Evolutionary conservation across 1,140 invertebrate genomes (phyloP), one percentile per base, ranked within the genome.

Genomic region (Polypedilum pembai): DNA sequence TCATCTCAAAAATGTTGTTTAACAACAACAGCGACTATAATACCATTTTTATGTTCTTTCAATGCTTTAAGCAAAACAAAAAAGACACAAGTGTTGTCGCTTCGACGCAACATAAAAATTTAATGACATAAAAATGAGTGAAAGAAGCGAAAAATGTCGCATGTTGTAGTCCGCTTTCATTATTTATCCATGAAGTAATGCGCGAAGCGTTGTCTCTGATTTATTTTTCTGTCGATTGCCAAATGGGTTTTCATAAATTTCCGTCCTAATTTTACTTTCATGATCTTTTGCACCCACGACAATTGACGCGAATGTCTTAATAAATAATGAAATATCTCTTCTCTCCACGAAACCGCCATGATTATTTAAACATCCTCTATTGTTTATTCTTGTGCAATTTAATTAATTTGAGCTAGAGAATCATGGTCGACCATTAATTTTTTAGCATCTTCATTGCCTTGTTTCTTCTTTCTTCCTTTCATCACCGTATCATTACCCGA

Each of bases 21-120:
- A 56, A 56, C n/a, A 56, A 15, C 12, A 56, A 56, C 12, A 56
- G 45, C n/a, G 10, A 12, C 4, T 56, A 56, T 56, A 33, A 33
- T 1, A 33, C 24, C 24, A 33, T 5, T 33, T 33, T 33, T 33
- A 33, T 33, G 24, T 33, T 33, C 2, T 33, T 33, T 5, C 24
- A 33, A 15, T 56, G 45, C 45, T 56, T 56, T 56, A 56, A 56
- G 15, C 12, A 56, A 7, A 15, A 15, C 41, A 8, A 45, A 12
- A 56, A n/a, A 56, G 45, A 56, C 45, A 56, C 45, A 56, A 56
- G 45, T 56, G 45, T 56, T 56, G 45, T 56, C 45, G n/a, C 15
- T 56, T 12, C 45, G 45, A 56, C 45, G 12, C 12, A 8, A 15
- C n/a, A 56, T 56, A n/a, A 56, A 56, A 56, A 15, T 56, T 56